phyloP scores from a whole-genome alignment of 64 coral and sea anemone genomes.

The Platygyra sinensis region DNA sequence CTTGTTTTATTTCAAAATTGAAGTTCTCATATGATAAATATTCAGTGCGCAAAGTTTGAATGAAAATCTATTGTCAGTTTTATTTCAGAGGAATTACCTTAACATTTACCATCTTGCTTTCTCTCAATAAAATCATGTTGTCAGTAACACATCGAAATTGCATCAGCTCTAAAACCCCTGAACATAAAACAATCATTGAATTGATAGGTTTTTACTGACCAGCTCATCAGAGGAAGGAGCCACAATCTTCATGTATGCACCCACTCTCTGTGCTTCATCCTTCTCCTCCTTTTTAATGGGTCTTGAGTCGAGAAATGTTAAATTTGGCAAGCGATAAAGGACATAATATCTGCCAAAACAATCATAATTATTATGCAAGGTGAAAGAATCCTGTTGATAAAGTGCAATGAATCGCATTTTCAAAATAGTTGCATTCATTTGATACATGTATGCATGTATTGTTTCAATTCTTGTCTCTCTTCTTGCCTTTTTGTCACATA shows the following conservation, averaged over 20 bases:
- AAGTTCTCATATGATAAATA: too few species aligned
- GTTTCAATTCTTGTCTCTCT: too few species aligned
- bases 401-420: neutral
- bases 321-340: constrained; percentile 82
- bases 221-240: constrained; percentile 36
- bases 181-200: constrained; percentile 28
- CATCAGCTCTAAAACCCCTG: neutral
- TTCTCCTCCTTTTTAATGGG: constrained; percentile 70
- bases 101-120: too few species aligned
- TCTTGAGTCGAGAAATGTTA: constrained; percentile 95
- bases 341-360: constrained; percentile 81
- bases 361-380: neutral
- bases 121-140: too few species aligned
- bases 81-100: too few species aligned
- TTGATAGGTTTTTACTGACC: constrained; percentile 9
- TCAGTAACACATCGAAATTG: too few species aligned
- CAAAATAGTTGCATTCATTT: neutral
- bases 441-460: too few species aligned
- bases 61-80: too few species aligned
- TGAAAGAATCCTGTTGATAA: neutral
- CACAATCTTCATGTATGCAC: constrained; percentile 93
- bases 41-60: too few species aligned
- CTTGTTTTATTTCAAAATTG: too few species aligned
- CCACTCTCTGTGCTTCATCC: constrained; percentile 78
- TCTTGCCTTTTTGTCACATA: too few species aligned